Evolutionary conservation across 1,140 invertebrate species (phyloP).

Genomic region (Liolophura sinensis): DNA sequence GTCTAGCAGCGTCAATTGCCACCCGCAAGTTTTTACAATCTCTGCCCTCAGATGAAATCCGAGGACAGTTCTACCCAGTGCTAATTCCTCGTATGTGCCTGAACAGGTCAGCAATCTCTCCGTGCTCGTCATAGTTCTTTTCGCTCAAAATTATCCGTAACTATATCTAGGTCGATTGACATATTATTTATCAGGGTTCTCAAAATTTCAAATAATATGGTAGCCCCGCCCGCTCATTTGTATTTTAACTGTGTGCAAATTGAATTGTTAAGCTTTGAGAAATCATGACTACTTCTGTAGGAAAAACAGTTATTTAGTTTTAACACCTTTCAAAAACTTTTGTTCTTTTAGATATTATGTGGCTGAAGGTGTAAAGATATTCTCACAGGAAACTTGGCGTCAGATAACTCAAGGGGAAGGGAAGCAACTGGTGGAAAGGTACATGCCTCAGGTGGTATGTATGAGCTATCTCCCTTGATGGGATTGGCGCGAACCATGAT

Average conservation of each 20-base stretch:
- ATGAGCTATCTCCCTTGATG: neutral
- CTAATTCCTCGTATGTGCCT: constrained; percentile 65
- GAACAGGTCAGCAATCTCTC: constrained; percentile 57
- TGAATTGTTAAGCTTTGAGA: neutral
- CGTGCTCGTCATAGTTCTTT: too few relatives aligned
- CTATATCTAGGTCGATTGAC: neutral
- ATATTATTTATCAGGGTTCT: too few relatives aligned
- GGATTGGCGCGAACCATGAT: too few relatives aligned
- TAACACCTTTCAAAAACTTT: constrained; percentile 6
- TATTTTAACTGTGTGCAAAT: too few relatives aligned
- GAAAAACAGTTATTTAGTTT: too few relatives aligned
- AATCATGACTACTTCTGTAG: neutral
- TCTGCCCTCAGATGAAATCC: constrained; percentile 54
- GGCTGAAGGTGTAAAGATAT: constrained; percentile 65
- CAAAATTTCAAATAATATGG: too few relatives aligned
- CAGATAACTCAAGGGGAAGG: constrained; percentile 60
- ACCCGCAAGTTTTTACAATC: constrained; percentile 62
- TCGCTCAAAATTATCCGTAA: neutral
- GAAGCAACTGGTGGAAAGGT: constrained; percentile 61
- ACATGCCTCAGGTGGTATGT: constrained; percentile 60
- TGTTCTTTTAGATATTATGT: constrained; percentile 62
- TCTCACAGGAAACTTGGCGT: constrained; percentile 66
- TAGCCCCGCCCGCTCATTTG: too few relatives aligned
- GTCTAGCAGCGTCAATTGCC: constrained; percentile 64
- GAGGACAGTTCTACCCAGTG: constrained; percentile 59